phyloP scores from a whole-genome alignment of 2,113 vertebrate genomes.

The Corydoras maculifer region DNA sequence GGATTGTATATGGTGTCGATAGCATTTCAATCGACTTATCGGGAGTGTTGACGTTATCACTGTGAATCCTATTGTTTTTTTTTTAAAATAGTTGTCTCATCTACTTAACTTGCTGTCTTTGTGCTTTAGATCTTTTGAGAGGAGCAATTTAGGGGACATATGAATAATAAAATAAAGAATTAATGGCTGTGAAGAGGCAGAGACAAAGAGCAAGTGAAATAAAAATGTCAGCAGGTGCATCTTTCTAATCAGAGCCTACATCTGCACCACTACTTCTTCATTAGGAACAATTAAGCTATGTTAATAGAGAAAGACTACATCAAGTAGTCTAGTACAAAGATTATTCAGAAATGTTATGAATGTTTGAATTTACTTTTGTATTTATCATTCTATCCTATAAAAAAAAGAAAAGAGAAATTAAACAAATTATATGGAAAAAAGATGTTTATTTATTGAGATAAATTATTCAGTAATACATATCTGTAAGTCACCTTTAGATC shows the following conservation, averaged over 20 bases:
- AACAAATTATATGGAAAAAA: no score
- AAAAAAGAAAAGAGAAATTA: no score
- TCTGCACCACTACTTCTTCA: constrained; percentile 66
- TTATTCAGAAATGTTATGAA: no score
- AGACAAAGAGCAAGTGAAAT: constrained; percentile 32
- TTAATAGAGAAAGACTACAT: constrained; percentile 51
- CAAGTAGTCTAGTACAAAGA: no score
- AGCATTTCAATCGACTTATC: no score
- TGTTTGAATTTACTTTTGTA: no score
- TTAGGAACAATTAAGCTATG: constrained; percentile 65
- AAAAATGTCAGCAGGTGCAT: constrained; percentile 48
- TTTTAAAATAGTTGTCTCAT: constrained; percentile 2
- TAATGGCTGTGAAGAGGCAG: constrained; percentile 39
- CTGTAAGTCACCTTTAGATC: no score
- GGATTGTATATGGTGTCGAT: no score
- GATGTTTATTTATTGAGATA: no score
- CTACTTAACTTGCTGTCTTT: constrained; percentile 29
- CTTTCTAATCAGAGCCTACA: constrained; percentile 57
- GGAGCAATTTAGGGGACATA: constrained; percentile 41
- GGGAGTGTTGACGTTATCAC: no score
- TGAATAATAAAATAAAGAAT: constrained; percentile 54
- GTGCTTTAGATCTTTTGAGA: constrained; percentile 45
- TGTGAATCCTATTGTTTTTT: neutral
- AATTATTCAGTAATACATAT: no score
- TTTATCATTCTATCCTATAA: no score